Conservation (phyloP, 2,888 invertebrate genomes). For the Calliopum simillimum region DNA sequence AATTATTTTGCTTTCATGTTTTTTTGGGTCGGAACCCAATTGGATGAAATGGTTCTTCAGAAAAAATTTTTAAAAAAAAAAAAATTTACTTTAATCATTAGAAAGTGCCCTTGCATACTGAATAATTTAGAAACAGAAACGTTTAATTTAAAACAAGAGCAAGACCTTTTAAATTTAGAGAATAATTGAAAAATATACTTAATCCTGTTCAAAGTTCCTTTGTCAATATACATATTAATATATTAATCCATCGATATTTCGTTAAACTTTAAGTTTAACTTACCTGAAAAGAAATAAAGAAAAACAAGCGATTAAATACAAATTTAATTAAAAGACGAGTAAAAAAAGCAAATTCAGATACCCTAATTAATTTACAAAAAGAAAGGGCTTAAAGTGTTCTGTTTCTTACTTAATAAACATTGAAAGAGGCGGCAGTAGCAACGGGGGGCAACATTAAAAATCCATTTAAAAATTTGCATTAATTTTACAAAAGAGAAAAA, state of each 20-base stretch:
- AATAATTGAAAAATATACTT: background rate
- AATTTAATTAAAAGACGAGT: background rate
- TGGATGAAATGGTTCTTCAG: too few species aligned
- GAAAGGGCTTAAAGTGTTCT: too few species aligned
- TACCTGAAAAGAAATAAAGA: constrained; percentile 12
- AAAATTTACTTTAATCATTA: too few species aligned
- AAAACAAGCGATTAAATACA: background rate
- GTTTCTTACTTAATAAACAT: background rate
- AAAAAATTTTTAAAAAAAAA: too few species aligned
- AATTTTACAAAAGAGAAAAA: too few species aligned
- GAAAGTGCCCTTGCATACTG: too few species aligned
- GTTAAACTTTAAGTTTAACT: background rate
- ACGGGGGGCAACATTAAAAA: background rate
- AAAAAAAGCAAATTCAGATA: background rate
- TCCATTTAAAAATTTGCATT: too few species aligned
- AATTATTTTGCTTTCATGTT: too few species aligned
- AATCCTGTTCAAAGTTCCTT: background rate
- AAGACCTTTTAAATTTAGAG: background rate
- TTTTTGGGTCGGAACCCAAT: too few species aligned
- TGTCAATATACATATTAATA: background rate
- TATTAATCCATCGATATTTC: background rate
- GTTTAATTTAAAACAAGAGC: background rate
- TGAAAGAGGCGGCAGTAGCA: background rate
- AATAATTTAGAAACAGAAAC: background rate
- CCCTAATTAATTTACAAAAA: too few species aligned